A percentile compares a stretch with the other conserved stretches of the same genome.
Conservation (phyloP, 2,113 vertebrate genomes). For the Sinocyclocheilus maitianheensis region DNA sequence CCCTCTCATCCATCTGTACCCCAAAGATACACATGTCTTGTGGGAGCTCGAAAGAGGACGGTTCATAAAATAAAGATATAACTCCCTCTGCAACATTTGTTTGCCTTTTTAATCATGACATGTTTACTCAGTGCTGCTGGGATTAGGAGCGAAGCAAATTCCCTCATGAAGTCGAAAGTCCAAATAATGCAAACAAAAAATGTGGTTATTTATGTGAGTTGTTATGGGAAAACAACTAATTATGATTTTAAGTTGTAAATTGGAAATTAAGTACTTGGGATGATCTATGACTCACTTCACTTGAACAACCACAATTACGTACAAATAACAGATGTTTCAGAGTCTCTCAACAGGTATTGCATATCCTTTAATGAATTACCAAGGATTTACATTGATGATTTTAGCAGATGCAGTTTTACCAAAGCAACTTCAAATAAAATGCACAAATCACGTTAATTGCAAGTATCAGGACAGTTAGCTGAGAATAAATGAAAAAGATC, state of each 20-base stretch:
- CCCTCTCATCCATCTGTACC: constrained; percentile 56
- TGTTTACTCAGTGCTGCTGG: constrained; percentile 48
- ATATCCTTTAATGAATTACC: constrained; percentile 8
- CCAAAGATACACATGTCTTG: constrained; percentile 44
- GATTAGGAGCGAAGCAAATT: constrained; percentile 43
- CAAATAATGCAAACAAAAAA: constrained; percentile 38
- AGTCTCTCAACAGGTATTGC: neutral
- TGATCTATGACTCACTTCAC: constrained; percentile 29
- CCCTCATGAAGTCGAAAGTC: constrained; percentile 50
- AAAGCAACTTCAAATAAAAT: constrained; percentile 7
- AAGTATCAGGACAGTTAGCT: constrained; percentile 3
- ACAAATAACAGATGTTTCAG: constrained; percentile 35
- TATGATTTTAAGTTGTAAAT: constrained; percentile 9
- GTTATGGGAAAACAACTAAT: constrained; percentile 34
- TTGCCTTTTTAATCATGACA: constrained; percentile 52
- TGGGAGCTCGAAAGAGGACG: constrained; percentile 37
- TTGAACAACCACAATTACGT: constrained; percentile 8
- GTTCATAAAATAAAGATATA: constrained; percentile 48
- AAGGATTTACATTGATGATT: constrained; percentile 10
- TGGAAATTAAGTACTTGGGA: constrained; percentile 5
- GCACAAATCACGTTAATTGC: constrained; percentile 28
- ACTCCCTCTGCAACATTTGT: constrained; percentile 56
- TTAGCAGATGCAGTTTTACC: constrained; percentile 31
- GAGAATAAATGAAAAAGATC: constrained; percentile 15
- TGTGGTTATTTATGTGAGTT: constrained; percentile 17